Percentiles rank a stretch among this genome's conserved stretches.
Conservation (phyloP, 2,113 vertebrate species). For the Hepsetus odoe region DNA sequence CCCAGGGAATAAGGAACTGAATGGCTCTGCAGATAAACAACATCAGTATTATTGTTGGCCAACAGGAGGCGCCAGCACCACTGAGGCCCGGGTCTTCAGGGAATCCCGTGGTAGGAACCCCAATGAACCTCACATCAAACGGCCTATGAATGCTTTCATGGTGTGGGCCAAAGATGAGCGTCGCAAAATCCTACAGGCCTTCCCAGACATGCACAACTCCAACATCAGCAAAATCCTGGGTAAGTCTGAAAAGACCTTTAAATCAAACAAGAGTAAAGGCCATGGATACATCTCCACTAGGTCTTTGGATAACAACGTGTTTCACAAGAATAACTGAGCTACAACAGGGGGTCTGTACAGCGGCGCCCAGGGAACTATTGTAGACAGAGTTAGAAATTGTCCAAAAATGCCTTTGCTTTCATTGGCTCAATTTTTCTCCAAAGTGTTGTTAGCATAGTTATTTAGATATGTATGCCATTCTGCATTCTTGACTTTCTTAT, state of each 20-base stretch:
- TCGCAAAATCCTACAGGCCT: constrained; percentile 98
- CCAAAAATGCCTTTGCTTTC: constrained; percentile 22
- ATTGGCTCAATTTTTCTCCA: constrained; percentile 18
- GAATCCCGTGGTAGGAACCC: constrained; percentile 92
- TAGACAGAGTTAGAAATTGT: constrained; percentile 5
- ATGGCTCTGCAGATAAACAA: constrained; percentile 91
- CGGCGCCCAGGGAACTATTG: constrained; percentile 29
- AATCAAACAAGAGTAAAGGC: not conserved
- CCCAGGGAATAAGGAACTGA: constrained; percentile 87
- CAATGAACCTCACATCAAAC: constrained; percentile 98
- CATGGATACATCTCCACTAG: not conserved
- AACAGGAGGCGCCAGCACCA: constrained; percentile 96
- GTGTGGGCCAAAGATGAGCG: constrained; percentile 99
- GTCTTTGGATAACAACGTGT: constrained; percentile 10
- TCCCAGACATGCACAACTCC: constrained; percentile 99
- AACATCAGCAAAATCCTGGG: constrained; percentile 99
- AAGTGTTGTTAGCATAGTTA: not conserved
- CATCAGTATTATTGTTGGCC: constrained; percentile 95
- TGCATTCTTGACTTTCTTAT: not conserved
- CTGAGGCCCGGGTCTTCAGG: constrained; percentile 96
- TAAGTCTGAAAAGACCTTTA: constrained; percentile 69
- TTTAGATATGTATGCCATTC: not conserved
- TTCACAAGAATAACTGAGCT: constrained; percentile 34
- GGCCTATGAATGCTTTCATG: constrained; percentile 99
- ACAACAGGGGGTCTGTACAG: constrained; percentile 3